phyloP scores from a whole-genome alignment of 2,888 invertebrate genomes.

The Pachydiplax longipennis region DNA sequence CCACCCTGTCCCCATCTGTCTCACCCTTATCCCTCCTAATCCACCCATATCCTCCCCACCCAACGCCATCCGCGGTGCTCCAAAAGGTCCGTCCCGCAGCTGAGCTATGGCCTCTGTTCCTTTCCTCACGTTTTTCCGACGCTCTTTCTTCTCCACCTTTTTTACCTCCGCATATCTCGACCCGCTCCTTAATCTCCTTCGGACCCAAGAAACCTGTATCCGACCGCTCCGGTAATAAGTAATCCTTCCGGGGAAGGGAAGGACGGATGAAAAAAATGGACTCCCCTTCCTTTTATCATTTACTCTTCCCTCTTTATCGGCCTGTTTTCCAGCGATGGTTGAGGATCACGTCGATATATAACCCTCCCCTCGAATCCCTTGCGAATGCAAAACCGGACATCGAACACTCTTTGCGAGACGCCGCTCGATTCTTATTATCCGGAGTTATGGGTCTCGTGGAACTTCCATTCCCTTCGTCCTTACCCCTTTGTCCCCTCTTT shows the following conservation, averaged over 20 bases:
- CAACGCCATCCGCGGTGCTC: background rate
- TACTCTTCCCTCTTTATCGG: background rate
- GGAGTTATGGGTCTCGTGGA: conserved; percentile 8
- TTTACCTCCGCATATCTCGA: background rate
- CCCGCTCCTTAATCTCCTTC: background rate
- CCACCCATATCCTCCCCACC: background rate
- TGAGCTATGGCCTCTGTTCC: background rate
- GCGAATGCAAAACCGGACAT: conserved; percentile 32
- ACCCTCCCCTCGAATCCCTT: background rate
- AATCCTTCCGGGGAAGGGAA: background rate
- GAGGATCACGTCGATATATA: background rate
- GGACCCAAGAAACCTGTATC: background rate
- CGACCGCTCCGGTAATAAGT: background rate
- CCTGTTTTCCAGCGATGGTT: background rate
- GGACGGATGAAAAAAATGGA: background rate
- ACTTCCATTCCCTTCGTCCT: too few species aligned
- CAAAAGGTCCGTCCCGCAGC: background rate
- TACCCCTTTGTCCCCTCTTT: too few species aligned
- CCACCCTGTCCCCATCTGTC: background rate
- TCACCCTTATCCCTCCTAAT: background rate
- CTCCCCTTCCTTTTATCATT: background rate
- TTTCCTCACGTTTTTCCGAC: background rate
- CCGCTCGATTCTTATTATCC: conserved; percentile 9
- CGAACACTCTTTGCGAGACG: background rate
- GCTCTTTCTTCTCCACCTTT: background rate